phyloP scores from a whole-genome alignment of 2,797 vertebrate species.

The Sebastes kiyomatsui region DNA sequence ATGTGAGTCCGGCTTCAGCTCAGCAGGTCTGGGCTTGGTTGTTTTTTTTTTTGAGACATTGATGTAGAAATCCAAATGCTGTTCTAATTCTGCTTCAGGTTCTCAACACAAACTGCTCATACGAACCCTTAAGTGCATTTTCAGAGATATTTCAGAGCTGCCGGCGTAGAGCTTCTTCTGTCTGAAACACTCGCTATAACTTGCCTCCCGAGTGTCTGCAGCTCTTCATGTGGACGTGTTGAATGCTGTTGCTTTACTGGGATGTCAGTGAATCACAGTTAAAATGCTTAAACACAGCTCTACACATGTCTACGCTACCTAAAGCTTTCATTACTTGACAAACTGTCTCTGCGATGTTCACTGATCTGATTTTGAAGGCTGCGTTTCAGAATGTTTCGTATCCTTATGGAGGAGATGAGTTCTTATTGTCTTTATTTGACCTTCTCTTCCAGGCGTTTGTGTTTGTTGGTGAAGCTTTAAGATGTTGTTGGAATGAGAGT shows the following conservation, averaged over 20 bases:
- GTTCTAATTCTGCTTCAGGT: slow-evolving; percentile 51
- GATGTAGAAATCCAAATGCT: slow-evolving; percentile 66
- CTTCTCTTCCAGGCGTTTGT: neutral
- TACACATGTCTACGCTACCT: neutral
- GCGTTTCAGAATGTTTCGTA: slow-evolving; percentile 14
- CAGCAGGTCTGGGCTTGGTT: slow-evolving; percentile 48
- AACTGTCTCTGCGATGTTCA: neutral
- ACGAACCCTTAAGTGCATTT: slow-evolving; percentile 25
- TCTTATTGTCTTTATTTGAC: neutral
- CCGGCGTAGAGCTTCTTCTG: neutral
- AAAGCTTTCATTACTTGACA: neutral
- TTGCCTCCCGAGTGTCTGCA: neutral
- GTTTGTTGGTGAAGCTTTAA: neutral
- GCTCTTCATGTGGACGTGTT: neutral
- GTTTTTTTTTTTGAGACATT: neutral
- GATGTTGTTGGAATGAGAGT: neutral
- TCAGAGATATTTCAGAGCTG: neutral
- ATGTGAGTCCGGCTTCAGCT: neutral
- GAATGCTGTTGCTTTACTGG: slow-evolving; percentile 19
- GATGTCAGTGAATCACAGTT: neutral
- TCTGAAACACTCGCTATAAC: neutral
- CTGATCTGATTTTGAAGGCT: neutral
- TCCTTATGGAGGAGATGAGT: neutral
- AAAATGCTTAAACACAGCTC: neutral
- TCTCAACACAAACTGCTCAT: neutral